Percentiles rank a stretch among this genome's conserved stretches.
phyloP scores from a whole-genome alignment of 2,888 invertebrate species.

The Sturmia bella region DNA sequence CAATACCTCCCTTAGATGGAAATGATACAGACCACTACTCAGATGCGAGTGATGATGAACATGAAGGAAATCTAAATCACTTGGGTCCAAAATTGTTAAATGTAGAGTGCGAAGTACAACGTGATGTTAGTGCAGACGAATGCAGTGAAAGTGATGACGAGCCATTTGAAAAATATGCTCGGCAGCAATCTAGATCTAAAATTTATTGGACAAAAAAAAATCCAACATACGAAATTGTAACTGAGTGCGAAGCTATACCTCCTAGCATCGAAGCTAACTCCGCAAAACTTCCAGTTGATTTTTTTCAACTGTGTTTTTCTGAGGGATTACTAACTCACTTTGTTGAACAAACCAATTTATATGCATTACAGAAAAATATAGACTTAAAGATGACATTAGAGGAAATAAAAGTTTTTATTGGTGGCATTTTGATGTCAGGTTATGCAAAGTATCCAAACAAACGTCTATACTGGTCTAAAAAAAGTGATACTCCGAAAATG shows the following conservation, averaged over 20 bases:
- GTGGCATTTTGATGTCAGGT: constrained; percentile 26
- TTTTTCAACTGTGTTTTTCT: constrained; percentile 34
- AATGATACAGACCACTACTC: constrained; percentile 24
- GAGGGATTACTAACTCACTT: constrained; percentile 8
- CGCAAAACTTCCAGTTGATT: constrained; percentile 11
- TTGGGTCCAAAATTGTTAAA: not conserved
- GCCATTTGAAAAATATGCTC: constrained; percentile 4
- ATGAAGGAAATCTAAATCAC: constrained; percentile 24
- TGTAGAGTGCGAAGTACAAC: constrained; percentile 23
- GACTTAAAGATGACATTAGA: not conserved
- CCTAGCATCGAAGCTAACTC: constrained; percentile 9
- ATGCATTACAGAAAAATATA: constrained; percentile 7
- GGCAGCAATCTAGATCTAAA: not conserved
- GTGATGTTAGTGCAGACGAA: not conserved
- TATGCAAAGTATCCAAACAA: constrained; percentile 45
- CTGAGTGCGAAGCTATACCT: not conserved
- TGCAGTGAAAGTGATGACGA: constrained; percentile 17
- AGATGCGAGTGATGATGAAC: constrained; percentile 16
- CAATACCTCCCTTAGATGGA: constrained; percentile 26
- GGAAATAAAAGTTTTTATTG: constrained; percentile 30
- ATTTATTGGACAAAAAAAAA: not conserved
- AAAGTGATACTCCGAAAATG: constrained; percentile 23
- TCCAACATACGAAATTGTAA: constrained; percentile 9
- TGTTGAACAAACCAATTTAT: constrained; percentile 29
- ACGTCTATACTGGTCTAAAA: constrained; percentile 33